These are phyloP conservation scores for Amblyteles armatorius DNA, from an alignment of 2,888 invertebrate genomes.

Conservation along the genomic window DNA sequence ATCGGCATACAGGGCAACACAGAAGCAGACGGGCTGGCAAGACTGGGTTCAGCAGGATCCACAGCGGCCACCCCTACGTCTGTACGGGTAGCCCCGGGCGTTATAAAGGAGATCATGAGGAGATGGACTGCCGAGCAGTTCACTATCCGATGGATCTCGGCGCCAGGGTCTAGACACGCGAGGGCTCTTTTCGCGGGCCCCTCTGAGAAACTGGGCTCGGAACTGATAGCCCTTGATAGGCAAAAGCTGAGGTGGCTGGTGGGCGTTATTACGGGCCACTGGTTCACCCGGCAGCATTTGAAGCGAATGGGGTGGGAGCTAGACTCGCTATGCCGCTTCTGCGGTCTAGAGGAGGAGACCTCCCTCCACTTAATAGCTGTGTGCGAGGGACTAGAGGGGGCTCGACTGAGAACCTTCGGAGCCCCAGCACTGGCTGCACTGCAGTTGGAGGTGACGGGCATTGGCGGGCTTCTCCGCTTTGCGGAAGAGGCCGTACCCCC, in stretches of 20 bases:
- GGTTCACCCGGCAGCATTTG: not conserved
- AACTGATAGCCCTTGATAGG: constrained; percentile 22
- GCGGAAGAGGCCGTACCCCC: constrained; percentile 16
- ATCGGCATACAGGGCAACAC: constrained; percentile 30
- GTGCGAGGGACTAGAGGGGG: not conserved
- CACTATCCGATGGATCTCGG: not conserved
- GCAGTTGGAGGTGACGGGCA: not conserved
- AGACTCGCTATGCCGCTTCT: constrained; percentile 1
- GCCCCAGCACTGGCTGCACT: not conserved
- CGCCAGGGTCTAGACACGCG: constrained; percentile 13
- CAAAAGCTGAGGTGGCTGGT: constrained; percentile 7
- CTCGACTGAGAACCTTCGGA: not conserved
- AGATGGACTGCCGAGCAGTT: not conserved
- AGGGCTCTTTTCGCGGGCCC: constrained; percentile 34
- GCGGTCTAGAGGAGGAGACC: not conserved
- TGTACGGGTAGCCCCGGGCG: not conserved
- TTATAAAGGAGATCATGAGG: not conserved
- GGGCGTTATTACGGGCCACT: constrained; percentile 15
- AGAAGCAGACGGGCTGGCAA: constrained; percentile 14
- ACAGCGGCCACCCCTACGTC: not conserved
- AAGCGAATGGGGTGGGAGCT: not conserved
- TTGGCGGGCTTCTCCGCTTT: constrained; percentile 14
- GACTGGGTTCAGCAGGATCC: constrained; percentile 1
- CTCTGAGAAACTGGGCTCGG: constrained; percentile 20
- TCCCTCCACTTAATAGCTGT: not conserved